Base-by-base conservation (phyloP, 2,888 invertebrate genomes). In the Caenorhabditis panamensis region DNA sequence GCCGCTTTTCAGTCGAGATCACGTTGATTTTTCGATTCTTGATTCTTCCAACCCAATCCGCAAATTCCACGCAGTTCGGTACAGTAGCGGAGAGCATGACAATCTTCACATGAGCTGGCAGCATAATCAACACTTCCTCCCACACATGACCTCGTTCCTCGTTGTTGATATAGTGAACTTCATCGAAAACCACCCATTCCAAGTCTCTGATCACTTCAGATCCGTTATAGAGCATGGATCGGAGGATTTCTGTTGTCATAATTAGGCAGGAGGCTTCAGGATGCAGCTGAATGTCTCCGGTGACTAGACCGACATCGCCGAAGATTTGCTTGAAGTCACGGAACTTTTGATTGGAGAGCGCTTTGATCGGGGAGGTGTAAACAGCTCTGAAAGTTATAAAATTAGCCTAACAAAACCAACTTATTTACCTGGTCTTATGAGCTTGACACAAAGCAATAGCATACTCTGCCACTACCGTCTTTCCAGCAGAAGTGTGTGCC, bases 331-430 rank as follows among this genome's bases (percentile, higher is more conserved):
- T 96, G 92, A 99, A 99, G 90, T 99, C 99, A 31, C 97, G 94
- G 92, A 96, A 99, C 91, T 99, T 99, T 91, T 99, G 99, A 93
- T 99, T 99, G 0, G 98, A 99, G 1, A 99, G 92, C 0, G 99
- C 99, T 92, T 99, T 99, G 85, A 99, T 98, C 0, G 99, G 99
- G 0, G 98, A 98, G 0, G 99, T 99, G 92, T 99, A 99, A 83
- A 99, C 91, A n/a, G 88, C 89, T 54, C 91, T 88, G 69, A 72
- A 79, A 22, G 2, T n/a, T n/a, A n/a, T n/a, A n/a, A n/a, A n/a
- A n/a, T n/a, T n/a, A n/a, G n/a, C n/a, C n/a, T n/a, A n/a, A n/a
- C n/a, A n/a, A n/a, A n/a, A n/a, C n/a, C n/a, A n/a, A n/a, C n/a
- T n/a, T n/a, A n/a, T n/a, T 2, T 18, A 88, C 89, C 88, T 84